phyloP scores from a whole-genome alignment of 2,888 invertebrate genomes.

The Drosophila cognata region DNA sequence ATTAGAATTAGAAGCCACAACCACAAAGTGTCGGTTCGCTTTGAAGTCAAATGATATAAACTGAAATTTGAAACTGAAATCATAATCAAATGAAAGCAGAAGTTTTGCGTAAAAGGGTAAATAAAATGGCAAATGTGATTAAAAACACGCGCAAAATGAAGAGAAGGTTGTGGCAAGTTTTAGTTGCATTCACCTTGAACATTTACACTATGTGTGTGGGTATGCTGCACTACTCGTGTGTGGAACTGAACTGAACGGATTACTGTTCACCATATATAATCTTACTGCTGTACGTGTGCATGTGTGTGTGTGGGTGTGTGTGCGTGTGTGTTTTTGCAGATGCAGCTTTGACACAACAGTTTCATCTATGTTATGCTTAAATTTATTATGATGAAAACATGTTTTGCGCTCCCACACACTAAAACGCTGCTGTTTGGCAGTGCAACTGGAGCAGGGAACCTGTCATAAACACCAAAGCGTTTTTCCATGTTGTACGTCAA shows the following conservation, averaged over 20 bases:
- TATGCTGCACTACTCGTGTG: constrained; percentile 13
- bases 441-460: constrained; percentile 30
- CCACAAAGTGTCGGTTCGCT: constrained; percentile 51
- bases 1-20: constrained; percentile 63
- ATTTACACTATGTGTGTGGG: constrained; percentile 2
- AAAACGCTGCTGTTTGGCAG: constrained; percentile 16
- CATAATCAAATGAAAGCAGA: constrained; percentile 30
- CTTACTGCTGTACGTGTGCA: not conserved
- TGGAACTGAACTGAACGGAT: constrained; percentile 30
- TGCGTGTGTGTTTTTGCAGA: constrained; percentile 11
- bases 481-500: constrained; percentile 60
- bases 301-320: constrained; percentile 5
- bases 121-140: constrained; percentile 40
- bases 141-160: constrained; percentile 27
- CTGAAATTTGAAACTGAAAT: constrained; percentile 17
- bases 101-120: constrained; percentile 2
- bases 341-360: constrained; percentile 42
- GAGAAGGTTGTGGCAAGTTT: constrained; percentile 20
- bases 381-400: constrained; percentile 58
- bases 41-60: constrained; percentile 34
- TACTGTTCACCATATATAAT: constrained; percentile 40
- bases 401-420: constrained; percentile 27
- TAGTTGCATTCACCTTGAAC: constrained; percentile 44
- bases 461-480: constrained; percentile 61
- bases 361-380: constrained; percentile 43